A percentile compares a stretch with the other conserved stretches of the same genome.
Conservation (phyloP, 2,113 vertebrate species). For the Crotophaga sulcirostris region DNA sequence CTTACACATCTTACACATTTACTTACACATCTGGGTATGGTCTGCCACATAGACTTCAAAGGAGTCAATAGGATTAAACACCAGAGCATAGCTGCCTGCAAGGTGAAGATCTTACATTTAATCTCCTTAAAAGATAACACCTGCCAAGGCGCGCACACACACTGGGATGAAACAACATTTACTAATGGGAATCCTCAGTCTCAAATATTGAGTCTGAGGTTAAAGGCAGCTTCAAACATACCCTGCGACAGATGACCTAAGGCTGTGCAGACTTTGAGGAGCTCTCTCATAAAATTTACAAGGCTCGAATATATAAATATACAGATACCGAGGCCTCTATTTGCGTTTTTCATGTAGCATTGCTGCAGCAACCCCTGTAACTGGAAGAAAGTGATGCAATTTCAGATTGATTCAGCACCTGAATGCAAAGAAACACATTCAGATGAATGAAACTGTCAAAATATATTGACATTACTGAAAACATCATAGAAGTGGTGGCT, state of each 20-base stretch:
- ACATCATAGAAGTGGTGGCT: neutral
- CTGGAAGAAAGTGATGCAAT: neutral
- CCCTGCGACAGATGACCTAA: neutral
- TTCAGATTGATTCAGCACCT: neutral
- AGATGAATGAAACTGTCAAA: neutral
- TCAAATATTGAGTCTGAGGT: neutral
- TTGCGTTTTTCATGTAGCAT: neutral
- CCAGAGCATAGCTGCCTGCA: neutral
- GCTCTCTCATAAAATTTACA: neutral
- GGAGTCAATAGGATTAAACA: conserved; percentile 33
- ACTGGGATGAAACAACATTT: neutral
- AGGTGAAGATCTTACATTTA: conserved; percentile 7
- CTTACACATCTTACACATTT: too few relatives aligned
- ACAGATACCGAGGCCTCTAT: neutral
- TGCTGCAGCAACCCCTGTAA: neutral
- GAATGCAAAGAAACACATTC: neutral
- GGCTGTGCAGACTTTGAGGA: neutral
- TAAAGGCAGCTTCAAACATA: neutral
- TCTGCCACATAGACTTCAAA: neutral
- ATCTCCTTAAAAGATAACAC: conserved; percentile 31
- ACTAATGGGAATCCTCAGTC: neutral
- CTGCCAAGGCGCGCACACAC: conserved; percentile 9
- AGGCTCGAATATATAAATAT: neutral
- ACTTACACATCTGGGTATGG: neutral
- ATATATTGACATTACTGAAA: neutral